Evolutionary conservation across 2,888 invertebrate species (phyloP).

Genomic region (Yponomeuta evonymella): DNA sequence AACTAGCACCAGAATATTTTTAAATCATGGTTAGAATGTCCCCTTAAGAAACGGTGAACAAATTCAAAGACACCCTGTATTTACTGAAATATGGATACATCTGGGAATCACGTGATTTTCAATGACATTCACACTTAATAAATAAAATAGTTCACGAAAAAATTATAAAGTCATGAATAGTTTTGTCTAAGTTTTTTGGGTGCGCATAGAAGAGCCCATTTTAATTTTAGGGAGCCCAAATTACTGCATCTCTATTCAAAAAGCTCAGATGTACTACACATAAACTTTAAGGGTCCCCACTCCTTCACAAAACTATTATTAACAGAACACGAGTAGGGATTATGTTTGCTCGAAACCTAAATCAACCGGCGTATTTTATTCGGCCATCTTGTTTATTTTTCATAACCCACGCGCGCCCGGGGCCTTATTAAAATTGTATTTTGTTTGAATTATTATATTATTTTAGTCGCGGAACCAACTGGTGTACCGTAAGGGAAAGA

Average conservation of each 20-base stretch:
- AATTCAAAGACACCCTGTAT: too few species aligned
- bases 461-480: background rate
- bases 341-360: slow-evolving; percentile 41
- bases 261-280: background rate
- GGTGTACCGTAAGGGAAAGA: background rate
- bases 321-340: slow-evolving; percentile 25
- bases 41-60: too few species aligned
- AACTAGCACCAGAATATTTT: too few species aligned
- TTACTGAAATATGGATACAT: background rate
- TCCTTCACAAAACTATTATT: slow-evolving; percentile 30
- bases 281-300: background rate
- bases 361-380: slow-evolving; percentile 33
- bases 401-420: slow-evolving; percentile 39
- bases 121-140: too few species aligned
- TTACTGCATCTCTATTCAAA: slow-evolving; percentile 5
- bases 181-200: background rate
- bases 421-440: slow-evolving; percentile 19
- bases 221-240: background rate
- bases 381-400: slow-evolving; percentile 41
- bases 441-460: slow-evolving; percentile 3
- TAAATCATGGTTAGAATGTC: too few species aligned
- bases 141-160: background rate
- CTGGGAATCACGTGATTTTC: background rate
- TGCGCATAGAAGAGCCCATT: background rate
- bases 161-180: background rate